phyloP scores from a whole-genome alignment of 2,888 invertebrate species.

The Amphipoea lucens region DNA sequence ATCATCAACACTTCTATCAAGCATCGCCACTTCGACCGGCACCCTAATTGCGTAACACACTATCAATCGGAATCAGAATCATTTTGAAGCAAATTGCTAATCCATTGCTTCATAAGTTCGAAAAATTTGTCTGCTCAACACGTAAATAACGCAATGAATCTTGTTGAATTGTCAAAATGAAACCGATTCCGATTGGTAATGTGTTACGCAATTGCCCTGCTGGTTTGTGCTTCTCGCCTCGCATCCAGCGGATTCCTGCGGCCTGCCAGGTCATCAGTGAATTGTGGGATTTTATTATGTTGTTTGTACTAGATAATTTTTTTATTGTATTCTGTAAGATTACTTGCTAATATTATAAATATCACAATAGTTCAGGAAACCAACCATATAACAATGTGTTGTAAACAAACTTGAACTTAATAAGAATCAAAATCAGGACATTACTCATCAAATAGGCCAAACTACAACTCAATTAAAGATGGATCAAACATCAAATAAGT shows the following conservation, averaged over 20 bases:
- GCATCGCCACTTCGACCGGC: background rate
- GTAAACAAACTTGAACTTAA: background rate
- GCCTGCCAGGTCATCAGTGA: background rate
- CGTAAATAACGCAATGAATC: too few relatives aligned
- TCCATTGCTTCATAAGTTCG: too few relatives aligned
- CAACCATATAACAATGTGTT: background rate
- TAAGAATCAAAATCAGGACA: conserved; percentile 12
- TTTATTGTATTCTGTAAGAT: background rate
- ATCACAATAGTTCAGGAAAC: background rate
- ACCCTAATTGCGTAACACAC: too few relatives aligned
- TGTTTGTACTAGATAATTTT: background rate
- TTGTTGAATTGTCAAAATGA: too few relatives aligned
- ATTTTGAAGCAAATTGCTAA: too few relatives aligned
- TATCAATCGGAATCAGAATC: too few relatives aligned
- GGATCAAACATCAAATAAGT: conserved; percentile 24
- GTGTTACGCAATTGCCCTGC: too few relatives aligned
- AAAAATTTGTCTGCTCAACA: too few relatives aligned
- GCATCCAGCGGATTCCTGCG: background rate
- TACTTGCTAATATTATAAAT: background rate
- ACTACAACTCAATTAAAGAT: conserved; percentile 6
- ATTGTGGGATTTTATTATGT: background rate
- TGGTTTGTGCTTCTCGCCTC: background rate
- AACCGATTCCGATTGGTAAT: too few relatives aligned
- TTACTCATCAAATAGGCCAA: background rate
- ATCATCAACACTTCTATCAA: background rate